Percentiles rank a stretch among this genome's conserved stretches.
These are phyloP conservation scores for Celastrina argiolus DNA, from an alignment of 2,888 invertebrate genomes.

Conservation along the genomic window DNA sequence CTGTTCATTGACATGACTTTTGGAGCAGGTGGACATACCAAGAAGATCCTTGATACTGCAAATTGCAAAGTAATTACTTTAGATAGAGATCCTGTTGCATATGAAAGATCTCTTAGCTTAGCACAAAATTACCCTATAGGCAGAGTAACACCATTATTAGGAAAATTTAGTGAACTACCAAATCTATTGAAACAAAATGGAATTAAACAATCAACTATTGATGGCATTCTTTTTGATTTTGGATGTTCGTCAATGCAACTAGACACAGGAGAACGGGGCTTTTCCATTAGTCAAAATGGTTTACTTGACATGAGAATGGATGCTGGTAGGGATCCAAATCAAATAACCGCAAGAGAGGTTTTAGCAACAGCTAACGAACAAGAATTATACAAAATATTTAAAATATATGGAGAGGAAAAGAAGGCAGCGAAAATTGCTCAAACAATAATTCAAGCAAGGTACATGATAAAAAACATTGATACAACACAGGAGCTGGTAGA, in stretches of 20 bases:
- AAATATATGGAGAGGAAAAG: conserved; percentile 94
- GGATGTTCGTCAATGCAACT: conserved; percentile 98
- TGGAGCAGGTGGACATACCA: conserved; percentile 95
- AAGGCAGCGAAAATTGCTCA: conserved; percentile 90
- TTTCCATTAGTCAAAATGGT: conserved; percentile 90
- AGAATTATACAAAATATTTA: conserved; percentile 90
- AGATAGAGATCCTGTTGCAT: conserved; percentile 92
- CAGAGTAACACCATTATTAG: conserved; percentile 87
- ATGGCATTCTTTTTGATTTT: conserved; percentile 94
- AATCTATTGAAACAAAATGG: conserved; percentile 77
- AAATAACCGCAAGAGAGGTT: conserved; percentile 92
- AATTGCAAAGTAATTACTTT: conserved; percentile 86
- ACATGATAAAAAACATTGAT: conserved; percentile 84
- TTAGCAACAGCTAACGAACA: conserved; percentile 87
- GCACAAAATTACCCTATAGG: conserved; percentile 80
- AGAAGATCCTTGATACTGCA: conserved; percentile 81
- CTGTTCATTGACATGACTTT: conserved; percentile 96
- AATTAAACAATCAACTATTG: conserved; percentile 82
- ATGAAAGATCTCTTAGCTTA: conserved; percentile 81
- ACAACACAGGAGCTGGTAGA: conserved; percentile 91
- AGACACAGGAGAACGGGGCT: conserved; percentile 88
- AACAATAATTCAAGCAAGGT: conserved; percentile 90
- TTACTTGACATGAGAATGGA: conserved; percentile 98
- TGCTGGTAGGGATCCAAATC: conserved; percentile 81
- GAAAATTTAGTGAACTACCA: conserved; percentile 92